A percentile compares a stretch with the other conserved stretches of the same genome.
phyloP scores from a whole-genome alignment of 2,797 vertebrate species.

The Danionella dracula region DNA sequence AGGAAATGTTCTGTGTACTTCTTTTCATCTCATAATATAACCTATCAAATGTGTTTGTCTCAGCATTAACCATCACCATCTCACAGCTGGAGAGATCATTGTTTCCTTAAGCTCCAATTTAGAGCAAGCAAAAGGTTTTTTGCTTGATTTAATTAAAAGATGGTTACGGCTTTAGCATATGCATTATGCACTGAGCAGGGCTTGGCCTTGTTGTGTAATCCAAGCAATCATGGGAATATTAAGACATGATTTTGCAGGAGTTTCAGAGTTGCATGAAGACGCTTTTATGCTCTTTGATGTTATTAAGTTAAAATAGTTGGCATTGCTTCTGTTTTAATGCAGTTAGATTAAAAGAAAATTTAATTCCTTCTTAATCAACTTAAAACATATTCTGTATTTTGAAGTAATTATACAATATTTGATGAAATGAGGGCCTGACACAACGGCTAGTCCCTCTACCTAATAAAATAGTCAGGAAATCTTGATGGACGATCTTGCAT shows the following conservation, averaged over 20 bases:
- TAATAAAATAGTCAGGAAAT: no score
- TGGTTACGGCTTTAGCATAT: neutral
- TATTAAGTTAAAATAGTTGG: no score
- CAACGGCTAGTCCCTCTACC: no score
- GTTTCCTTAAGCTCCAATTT: neutral
- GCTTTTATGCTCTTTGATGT: no score
- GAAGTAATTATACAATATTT: no score
- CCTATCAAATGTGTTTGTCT: slow-evolving; percentile 70
- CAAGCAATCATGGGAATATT: neutral
- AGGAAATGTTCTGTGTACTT: slow-evolving; percentile 61
- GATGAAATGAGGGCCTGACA: no score
- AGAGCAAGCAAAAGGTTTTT: neutral
- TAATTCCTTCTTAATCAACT: no score
- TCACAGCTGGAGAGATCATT: slow-evolving; percentile 25
- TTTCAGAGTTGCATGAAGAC: neutral
- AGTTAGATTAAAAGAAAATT: no score
- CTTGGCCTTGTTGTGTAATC: neutral
- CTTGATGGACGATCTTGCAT: no score
- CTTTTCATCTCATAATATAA: slow-evolving; percentile 69
- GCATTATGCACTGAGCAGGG: neutral
- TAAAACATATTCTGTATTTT: no score
- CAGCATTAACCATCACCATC: slow-evolving; percentile 66
- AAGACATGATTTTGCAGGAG: neutral
- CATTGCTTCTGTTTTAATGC: no score
- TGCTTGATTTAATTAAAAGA: slow-evolving; percentile 25